Conservation (phyloP, 2,113 vertebrate genomes). For the Tichodroma muraria region DNA sequence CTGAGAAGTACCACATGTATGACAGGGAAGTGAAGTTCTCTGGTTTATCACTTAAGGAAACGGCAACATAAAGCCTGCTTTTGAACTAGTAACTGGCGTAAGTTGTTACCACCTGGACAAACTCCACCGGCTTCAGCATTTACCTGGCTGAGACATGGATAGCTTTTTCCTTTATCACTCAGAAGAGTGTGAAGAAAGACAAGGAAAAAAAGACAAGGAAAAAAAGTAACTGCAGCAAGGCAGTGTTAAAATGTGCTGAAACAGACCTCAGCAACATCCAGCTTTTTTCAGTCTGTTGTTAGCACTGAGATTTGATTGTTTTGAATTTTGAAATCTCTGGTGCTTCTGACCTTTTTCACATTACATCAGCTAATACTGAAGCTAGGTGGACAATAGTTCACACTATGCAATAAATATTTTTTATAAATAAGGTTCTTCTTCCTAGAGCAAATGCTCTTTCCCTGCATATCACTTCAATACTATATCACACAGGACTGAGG, state of each 20-base stretch:
- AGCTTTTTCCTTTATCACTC: not conserved
- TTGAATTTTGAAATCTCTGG: not conserved
- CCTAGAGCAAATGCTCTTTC: not conserved
- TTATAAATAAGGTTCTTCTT: not conserved
- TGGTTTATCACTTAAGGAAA: not conserved
- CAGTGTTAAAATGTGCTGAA: not conserved
- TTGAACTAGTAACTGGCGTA: not conserved
- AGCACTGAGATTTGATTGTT: not conserved
- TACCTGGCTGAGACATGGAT: not conserved
- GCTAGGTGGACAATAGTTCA: not conserved
- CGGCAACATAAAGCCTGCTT: not conserved
- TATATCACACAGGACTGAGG: not conserved
- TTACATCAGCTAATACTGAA: not conserved
- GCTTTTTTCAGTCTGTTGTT: not conserved
- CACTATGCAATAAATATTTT: not conserved
- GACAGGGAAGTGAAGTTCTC: not conserved
- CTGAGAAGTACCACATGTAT: not conserved
- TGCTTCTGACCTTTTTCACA: not conserved
- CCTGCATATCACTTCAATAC: not conserved
- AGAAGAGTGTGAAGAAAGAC: not conserved
- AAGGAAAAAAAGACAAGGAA: not conserved
- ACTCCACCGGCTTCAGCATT: not conserved
- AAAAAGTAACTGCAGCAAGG: not conserved
- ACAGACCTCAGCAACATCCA: not conserved
- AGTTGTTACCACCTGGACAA: not conserved